Conservation (phyloP, 1,140 invertebrate genomes). For the Helicoverpa armigera region DNA sequence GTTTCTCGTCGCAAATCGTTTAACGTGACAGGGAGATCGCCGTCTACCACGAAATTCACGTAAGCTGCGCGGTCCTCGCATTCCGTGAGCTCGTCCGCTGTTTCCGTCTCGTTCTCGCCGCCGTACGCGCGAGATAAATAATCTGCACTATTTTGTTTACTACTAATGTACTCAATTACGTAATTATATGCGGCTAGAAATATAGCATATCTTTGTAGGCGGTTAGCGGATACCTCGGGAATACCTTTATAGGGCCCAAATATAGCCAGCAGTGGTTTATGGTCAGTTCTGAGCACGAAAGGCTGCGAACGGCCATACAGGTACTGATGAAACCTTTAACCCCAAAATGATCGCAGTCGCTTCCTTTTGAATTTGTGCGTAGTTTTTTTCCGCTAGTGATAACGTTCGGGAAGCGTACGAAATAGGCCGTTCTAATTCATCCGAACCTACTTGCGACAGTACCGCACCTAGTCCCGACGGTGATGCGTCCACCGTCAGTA, state of each 20-base stretch:
- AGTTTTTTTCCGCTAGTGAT: slow-evolving; percentile 56
- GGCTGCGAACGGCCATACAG: slow-evolving; percentile 55
- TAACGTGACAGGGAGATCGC: not conserved
- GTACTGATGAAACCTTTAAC: slow-evolving; percentile 55
- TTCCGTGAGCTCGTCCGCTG: not conserved
- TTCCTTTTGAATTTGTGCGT: slow-evolving; percentile 54
- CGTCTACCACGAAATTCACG: slow-evolving; percentile 7
- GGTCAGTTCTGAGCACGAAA: slow-evolving; percentile 54
- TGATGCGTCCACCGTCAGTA: slow-evolving; percentile 67
- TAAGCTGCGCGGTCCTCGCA: slow-evolving; percentile 1
- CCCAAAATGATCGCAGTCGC: slow-evolving; percentile 59
- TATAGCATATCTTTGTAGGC: slow-evolving; percentile 56
- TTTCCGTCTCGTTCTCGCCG: not conserved
- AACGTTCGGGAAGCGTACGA: slow-evolving; percentile 61
- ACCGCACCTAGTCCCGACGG: slow-evolving; percentile 64
- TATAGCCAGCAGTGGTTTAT: slow-evolving; percentile 56
- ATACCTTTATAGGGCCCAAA: slow-evolving; percentile 56
- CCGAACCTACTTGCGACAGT: slow-evolving; percentile 59
- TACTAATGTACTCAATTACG: slow-evolving; percentile 56
- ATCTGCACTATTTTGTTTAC: slow-evolving; percentile 54
- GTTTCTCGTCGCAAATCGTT: not conserved
- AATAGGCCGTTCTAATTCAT: slow-evolving; percentile 53
- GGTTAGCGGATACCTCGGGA: slow-evolving; percentile 55
- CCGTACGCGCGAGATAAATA: slow-evolving; percentile 16
- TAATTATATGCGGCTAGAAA: slow-evolving; percentile 56